Conservation (phyloP, 2,888 invertebrate species). For the Caenorhabditis afra region DNA sequence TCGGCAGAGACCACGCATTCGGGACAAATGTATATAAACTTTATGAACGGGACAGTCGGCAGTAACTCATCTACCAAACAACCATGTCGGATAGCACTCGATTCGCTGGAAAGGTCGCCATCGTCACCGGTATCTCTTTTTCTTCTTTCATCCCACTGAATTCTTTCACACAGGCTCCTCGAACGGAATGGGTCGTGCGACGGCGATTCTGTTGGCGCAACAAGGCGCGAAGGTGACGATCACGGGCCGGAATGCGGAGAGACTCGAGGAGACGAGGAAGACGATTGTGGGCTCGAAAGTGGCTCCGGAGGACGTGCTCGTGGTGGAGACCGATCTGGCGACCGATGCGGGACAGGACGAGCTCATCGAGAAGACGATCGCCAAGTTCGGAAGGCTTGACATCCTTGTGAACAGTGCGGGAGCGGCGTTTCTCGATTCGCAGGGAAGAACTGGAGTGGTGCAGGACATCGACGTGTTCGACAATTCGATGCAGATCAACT, state of each 20-base stretch:
- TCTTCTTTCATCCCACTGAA: not conserved
- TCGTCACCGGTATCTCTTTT: conserved; percentile 21
- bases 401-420: conserved; percentile 47
- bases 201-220: conserved; percentile 25
- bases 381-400: conserved; percentile 22
- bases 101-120: conserved; percentile 31
- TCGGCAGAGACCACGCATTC: too few relatives aligned
- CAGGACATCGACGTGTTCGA: conserved; percentile 24
- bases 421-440: conserved; percentile 14
- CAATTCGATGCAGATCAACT: conserved; percentile 23
- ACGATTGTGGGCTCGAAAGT: conserved; percentile 21
- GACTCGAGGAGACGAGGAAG: conserved; percentile 28
- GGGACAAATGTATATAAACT: too few relatives aligned
- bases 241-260: conserved; percentile 29
- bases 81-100: not conserved
- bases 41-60: too few relatives aligned
- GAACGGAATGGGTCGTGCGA: conserved; percentile 40
- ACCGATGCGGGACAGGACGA: conserved; percentile 16
- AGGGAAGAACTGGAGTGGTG: conserved; percentile 11
- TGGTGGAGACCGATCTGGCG: conserved; percentile 5
- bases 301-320: conserved; percentile 10
- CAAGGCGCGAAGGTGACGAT: conserved; percentile 40
- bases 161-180: conserved; percentile 21
- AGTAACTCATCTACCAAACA: too few relatives aligned
- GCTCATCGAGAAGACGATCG: conserved; percentile 18